phyloP scores from a whole-genome alignment of 1,140 invertebrate genomes.

The Neoseiulus cucumeris region DNA sequence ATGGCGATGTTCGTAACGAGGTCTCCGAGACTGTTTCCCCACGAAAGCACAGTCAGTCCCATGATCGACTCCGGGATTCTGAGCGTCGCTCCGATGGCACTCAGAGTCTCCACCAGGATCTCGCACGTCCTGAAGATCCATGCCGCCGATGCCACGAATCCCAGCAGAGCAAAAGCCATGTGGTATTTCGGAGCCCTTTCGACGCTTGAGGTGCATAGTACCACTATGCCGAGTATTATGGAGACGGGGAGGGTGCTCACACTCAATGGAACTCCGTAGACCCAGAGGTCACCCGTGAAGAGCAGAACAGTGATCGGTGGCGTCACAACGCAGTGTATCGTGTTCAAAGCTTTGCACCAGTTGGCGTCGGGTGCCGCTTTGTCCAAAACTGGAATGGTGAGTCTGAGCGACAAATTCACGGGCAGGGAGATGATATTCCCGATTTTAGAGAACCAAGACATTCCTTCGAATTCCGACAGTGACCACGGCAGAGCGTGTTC shows the following conservation, averaged over 20 bases:
- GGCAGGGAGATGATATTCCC: not conserved
- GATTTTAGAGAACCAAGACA: not conserved
- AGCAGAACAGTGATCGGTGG: not conserved
- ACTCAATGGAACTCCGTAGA: not conserved
- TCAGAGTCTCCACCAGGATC: not conserved
- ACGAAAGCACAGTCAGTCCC: conserved; percentile 15
- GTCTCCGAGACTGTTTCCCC: conserved; percentile 18
- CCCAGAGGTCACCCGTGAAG: not conserved
- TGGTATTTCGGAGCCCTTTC: not conserved
- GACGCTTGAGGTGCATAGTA: not conserved
- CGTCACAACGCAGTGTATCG: not conserved
- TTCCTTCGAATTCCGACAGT: not conserved
- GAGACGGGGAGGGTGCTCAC: not conserved
- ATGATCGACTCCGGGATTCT: conserved; percentile 12
- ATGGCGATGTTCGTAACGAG: conserved; percentile 14
- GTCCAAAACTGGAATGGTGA: not conserved
- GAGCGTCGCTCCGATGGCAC: not conserved
- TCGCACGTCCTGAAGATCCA: conserved; percentile 1
- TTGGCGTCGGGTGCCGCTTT: not conserved
- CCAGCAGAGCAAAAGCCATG: not conserved
- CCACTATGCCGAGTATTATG: not conserved
- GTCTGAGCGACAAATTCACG: not conserved
- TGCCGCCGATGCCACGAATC: not conserved
- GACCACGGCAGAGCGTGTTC: not conserved
- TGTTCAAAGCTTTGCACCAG: not conserved